phyloP scores from a whole-genome alignment of 1,140 invertebrate species.

The Formica exsecta region DNA sequence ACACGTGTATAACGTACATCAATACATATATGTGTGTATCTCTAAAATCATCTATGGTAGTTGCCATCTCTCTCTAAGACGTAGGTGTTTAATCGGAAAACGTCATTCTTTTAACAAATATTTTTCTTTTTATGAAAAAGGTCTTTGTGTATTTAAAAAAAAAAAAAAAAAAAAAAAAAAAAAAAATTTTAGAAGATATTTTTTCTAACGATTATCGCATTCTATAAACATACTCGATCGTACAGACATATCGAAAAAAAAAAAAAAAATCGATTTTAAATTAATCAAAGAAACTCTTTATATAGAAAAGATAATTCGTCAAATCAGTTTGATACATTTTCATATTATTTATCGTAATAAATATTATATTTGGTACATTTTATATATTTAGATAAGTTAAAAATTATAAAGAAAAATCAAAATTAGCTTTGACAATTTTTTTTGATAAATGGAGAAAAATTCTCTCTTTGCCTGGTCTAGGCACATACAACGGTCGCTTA shows the following conservation, averaged over 20 bases:
- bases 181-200: no score
- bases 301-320: no score
- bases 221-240: no score
- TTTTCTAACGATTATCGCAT: no score
- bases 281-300: no score
- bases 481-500: neutral
- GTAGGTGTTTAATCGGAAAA: neutral
- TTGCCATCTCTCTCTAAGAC: neutral
- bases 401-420: neutral
- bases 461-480: neutral
- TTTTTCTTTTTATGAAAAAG: neutral
- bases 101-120: constrained; percentile 9
- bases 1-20: neutral
- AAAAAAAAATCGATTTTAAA: no score
- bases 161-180: no score
- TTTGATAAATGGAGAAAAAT: constrained; percentile 12
- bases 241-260: no score
- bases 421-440: constrained; percentile 17
- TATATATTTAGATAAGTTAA: neutral
- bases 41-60: neutral
- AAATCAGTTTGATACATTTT: neutral
- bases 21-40: neutral
- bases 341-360: constrained; percentile 27
- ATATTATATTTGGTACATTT: neutral
- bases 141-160: no score